phyloP scores from a whole-genome alignment of 2,888 invertebrate species.

The Mimumesa dahlbomi region DNA sequence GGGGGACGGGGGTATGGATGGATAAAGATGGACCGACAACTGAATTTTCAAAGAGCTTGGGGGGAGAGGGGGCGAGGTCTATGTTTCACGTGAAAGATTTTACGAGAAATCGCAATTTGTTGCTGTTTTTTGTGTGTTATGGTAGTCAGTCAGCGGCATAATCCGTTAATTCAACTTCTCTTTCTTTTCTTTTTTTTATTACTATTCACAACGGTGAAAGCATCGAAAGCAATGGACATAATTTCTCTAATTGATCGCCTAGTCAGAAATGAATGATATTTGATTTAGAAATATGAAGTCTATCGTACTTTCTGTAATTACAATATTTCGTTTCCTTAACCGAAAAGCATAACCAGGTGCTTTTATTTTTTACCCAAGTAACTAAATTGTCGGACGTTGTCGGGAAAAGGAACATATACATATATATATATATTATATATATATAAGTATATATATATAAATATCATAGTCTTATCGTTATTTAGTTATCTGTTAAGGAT shows the following conservation, averaged over 20 bases:
- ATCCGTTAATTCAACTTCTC: slow-evolving; percentile 76
- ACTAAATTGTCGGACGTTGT: slow-evolving; percentile 1
- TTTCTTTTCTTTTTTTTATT: too few relatives aligned
- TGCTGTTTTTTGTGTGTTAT: slow-evolving; percentile 75
- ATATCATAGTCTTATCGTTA: slow-evolving; percentile 27
- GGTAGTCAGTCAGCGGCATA: slow-evolving; percentile 76
- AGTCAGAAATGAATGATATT: slow-evolving; percentile 54
- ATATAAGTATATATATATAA: background rate
- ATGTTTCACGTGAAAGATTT: slow-evolving; percentile 22
- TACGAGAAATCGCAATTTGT: slow-evolving; percentile 62
- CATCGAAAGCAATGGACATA: slow-evolving; percentile 39
- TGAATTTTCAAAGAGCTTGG: slow-evolving; percentile 29
- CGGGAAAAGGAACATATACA: background rate
- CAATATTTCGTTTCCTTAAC: slow-evolving; percentile 31
- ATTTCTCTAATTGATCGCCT: slow-evolving; percentile 50
- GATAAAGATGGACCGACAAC: slow-evolving; percentile 31
- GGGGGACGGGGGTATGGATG: too few relatives aligned
- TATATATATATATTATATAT: background rate
- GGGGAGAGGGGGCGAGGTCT: too few relatives aligned
- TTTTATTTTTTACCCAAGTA: background rate
- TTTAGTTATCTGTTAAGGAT: slow-evolving; percentile 29
- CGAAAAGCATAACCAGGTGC: slow-evolving; percentile 5
- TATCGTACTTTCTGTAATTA: slow-evolving; percentile 36
- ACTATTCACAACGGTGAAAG: too few relatives aligned
- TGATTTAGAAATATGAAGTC: slow-evolving; percentile 45